A percentile compares a stretch with the other conserved stretches of the same genome.
Evolutionary conservation across 2,888 invertebrate genomes (phyloP).

Genomic region (Pterostichus niger): DNA sequence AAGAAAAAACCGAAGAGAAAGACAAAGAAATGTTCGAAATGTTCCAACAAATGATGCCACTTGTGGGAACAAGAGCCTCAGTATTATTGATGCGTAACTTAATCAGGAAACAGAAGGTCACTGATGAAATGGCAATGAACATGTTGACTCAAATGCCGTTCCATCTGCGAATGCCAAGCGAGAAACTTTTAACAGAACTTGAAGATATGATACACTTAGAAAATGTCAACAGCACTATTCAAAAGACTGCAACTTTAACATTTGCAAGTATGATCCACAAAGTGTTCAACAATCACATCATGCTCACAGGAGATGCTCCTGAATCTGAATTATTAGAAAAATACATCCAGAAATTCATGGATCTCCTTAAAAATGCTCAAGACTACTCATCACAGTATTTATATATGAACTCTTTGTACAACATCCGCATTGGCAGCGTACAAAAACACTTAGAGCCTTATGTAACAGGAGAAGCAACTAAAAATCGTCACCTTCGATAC

Average conservation of each 20-base stretch:
- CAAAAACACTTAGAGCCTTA: slow-evolving; percentile 76
- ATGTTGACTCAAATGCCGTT: slow-evolving; percentile 76
- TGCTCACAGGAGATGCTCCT: background rate
- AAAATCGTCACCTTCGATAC: slow-evolving; percentile 74
- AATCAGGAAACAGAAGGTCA: slow-evolving; percentile 73
- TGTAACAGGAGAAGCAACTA: slow-evolving; percentile 73
- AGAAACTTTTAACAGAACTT: slow-evolving; percentile 74
- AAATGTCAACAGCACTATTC: slow-evolving; percentile 71
- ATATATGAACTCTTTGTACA: slow-evolving; percentile 77
- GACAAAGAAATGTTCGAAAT: slow-evolving; percentile 70
- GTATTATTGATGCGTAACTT: slow-evolving; percentile 75
- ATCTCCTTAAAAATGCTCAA: slow-evolving; percentile 69
- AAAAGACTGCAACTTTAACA: slow-evolving; percentile 75
- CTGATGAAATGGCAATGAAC: slow-evolving; percentile 72
- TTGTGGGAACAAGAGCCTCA: slow-evolving; percentile 77
- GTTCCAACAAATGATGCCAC: slow-evolving; percentile 77
- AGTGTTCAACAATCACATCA: slow-evolving; percentile 69
- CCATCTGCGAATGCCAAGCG: slow-evolving; percentile 75
- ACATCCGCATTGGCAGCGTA: slow-evolving; percentile 74
- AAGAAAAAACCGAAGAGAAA: slow-evolving; percentile 69
- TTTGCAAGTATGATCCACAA: slow-evolving; percentile 77
- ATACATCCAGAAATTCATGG: slow-evolving; percentile 65
- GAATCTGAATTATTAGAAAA: slow-evolving; percentile 39
- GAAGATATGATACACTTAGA: slow-evolving; percentile 73
- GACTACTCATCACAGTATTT: slow-evolving; percentile 75